These are phyloP conservation scores for Rhaphigaster nebulosa DNA, from an alignment of 2,888 invertebrate genomes.

Conservation along the genomic window DNA sequence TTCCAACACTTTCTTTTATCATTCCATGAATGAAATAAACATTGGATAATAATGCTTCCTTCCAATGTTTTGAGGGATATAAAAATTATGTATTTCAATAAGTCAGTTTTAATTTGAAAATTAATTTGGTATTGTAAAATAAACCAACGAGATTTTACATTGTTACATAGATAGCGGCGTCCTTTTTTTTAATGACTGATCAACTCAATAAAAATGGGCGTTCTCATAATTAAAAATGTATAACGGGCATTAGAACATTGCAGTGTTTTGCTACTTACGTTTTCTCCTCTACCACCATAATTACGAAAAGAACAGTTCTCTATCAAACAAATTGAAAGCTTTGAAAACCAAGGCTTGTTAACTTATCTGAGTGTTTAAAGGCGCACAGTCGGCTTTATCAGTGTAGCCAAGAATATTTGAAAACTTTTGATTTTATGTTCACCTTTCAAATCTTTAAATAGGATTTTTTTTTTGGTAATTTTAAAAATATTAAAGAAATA, in stretches of 20 bases:
- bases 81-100: not conserved
- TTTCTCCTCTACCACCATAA: slow-evolving; percentile 56
- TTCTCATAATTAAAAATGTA: not conserved
- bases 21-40: not conserved
- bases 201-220: not conserved
- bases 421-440: not conserved
- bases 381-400: not conserved
- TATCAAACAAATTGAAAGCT: not conserved
- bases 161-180: not conserved
- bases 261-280: slow-evolving; percentile 41
- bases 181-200: not conserved
- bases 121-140: not conserved
- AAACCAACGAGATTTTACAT: not conserved
- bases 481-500: not conserved
- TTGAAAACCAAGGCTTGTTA: slow-evolving; percentile 12
- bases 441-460: not conserved
- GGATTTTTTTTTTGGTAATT: not conserved
- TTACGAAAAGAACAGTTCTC: not conserved
- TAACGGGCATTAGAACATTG: not conserved
- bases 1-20: not conserved
- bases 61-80: not conserved
- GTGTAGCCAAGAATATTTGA: slow-evolving; percentile 41
- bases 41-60: not conserved
- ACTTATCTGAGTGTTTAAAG: slow-evolving; percentile 46
- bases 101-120: not conserved